phyloP scores from a whole-genome alignment of 2,888 invertebrate genomes.

The Lepas anatifera region DNA sequence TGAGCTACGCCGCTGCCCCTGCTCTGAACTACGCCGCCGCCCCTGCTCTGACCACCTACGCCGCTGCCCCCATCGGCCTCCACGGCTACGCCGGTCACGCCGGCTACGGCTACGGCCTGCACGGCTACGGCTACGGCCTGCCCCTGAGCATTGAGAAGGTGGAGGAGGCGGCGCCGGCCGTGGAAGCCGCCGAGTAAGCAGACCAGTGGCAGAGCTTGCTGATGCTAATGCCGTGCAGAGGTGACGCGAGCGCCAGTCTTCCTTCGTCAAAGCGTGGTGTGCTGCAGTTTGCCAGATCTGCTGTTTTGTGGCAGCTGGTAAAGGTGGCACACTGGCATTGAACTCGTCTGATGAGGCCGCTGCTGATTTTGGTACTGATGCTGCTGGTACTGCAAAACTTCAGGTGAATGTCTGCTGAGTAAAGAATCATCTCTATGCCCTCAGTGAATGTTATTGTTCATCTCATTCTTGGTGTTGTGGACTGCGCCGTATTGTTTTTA shows the following conservation, averaged over 20 bases:
- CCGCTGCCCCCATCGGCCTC: neutral
- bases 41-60: conserved; percentile 14
- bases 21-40: conserved; percentile 28
- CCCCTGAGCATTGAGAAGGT: conserved; percentile 3
- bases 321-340: neutral
- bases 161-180: neutral
- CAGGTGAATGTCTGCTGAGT: too few relatives aligned
- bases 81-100: neutral
- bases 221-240: neutral
- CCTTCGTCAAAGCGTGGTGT: too few relatives aligned
- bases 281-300: neutral
- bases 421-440: too few relatives aligned
- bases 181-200: neutral
- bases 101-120: too few relatives aligned
- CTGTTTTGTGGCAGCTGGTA: neutral
- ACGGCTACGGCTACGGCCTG: neutral
- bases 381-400: too few relatives aligned
- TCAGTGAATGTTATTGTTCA: too few relatives aligned
- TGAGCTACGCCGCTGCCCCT: conserved; percentile 30
- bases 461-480: too few relatives aligned
- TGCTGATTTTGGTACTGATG: too few relatives aligned
- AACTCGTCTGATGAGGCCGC: conserved; percentile 7
- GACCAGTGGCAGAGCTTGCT: too few relatives aligned
- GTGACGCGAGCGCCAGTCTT: too few relatives aligned
- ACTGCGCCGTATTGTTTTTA: too few relatives aligned